Conservation (phyloP, 2,797 vertebrate genomes). For the Cryptoprocta ferox region DNA sequence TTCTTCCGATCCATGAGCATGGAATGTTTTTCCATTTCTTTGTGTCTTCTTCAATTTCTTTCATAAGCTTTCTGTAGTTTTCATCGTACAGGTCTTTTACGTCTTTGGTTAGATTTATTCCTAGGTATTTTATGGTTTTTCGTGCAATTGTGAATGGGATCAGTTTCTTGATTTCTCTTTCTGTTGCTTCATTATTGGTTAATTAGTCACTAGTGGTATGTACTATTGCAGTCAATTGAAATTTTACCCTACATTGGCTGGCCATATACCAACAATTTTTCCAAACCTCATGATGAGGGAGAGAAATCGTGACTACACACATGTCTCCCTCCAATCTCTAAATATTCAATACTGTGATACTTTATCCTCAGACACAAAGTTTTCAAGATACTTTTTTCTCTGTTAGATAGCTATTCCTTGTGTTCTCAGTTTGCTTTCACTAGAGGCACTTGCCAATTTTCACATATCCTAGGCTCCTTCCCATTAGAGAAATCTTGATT, state of each 20-base stretch:
- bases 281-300: not conserved
- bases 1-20: too few species aligned
- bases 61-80: too few species aligned
- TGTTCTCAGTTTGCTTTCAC: not conserved
- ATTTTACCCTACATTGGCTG: not conserved
- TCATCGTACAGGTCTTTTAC: too few species aligned
- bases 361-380: not conserved
- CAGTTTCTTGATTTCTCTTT: too few species aligned
- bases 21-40: too few species aligned
- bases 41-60: too few species aligned
- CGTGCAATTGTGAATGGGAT: too few species aligned
- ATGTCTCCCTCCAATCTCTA: not conserved
- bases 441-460: not conserved
- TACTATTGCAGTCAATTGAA: not conserved
- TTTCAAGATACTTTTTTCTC: not conserved
- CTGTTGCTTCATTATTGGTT: too few species aligned
- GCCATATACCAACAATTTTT: not conserved
- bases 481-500: not conserved
- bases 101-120: too few species aligned
- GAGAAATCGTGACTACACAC: not conserved
- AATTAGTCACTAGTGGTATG: not conserved
- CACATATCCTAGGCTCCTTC: fast-evolving
- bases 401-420: not conserved
- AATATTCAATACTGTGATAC: not conserved
- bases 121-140: too few species aligned